Evolutionary conservation across 1,140 invertebrate genomes (phyloP), one percentile per base, ranked within the genome.

Genomic region (Papilio polyxenes): DNA sequence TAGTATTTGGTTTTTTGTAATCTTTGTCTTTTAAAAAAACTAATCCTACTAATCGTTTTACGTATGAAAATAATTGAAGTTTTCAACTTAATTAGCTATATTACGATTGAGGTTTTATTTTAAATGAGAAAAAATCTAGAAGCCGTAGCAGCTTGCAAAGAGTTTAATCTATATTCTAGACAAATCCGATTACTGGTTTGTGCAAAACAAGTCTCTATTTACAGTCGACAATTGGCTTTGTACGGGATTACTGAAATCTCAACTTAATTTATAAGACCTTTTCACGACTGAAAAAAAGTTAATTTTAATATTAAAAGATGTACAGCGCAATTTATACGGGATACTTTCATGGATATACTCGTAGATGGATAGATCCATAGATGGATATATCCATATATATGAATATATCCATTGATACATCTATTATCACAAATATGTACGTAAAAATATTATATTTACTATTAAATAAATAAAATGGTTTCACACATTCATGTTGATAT

Each of bases 131-230:
- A 72, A 72, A 72, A 65, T 37, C 23, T 31, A 72, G 31, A 72
- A 72, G 65, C 65, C 65, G 13, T 72, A 72, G 31, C 65, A 72
- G 13, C 31, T 72, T 72, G 31, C 65, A 72, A 72, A 72, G 65
- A 72, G 75, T 20, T 77, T 77, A 49, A 77, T 49, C 75, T 56
- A 23, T 48, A 77, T 56, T 77, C 75, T 77, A 77, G 48, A 51
- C 49, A 51, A 49, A 77, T 77, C 48, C 75, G 75, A 77, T 77
- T 77, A 77, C n/a, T 77, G 48, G 48, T 23, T 77, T 77, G 17
- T 51, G 75, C 75, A 77, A 77, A 23, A 65, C 23, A 76, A 51
- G 37, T 48, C 44, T 76, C 44, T 48, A 23, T 49, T 76, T 49
- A 48, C 75, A 48, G 44, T 15, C 20, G 44, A 76, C 17, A 76